Evolutionary conservation across 2,113 vertebrate species (phyloP).

Genomic region (Ptychochromis oligacanthus): DNA sequence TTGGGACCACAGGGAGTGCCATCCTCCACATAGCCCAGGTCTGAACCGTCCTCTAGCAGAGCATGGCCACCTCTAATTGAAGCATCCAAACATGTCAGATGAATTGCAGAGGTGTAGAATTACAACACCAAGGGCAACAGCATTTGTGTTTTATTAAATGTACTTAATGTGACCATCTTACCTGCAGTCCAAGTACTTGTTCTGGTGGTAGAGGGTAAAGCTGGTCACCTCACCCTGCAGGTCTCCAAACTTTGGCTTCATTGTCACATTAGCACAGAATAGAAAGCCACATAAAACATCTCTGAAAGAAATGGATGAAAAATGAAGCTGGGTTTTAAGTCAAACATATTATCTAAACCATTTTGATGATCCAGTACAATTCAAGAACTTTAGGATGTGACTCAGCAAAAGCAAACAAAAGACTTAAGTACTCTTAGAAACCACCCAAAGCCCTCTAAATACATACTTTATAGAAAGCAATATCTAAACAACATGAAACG

Average conservation of each 20-base stretch:
- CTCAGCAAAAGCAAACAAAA: too few relatives aligned
- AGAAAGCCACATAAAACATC: constrained; percentile 95
- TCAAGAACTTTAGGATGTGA: too few relatives aligned
- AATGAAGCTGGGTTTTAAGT: background rate
- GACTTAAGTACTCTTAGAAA: too few relatives aligned
- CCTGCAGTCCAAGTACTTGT: constrained; percentile 95
- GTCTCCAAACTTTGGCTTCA: constrained; percentile 86
- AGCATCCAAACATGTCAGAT: background rate
- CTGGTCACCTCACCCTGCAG: constrained; percentile 91
- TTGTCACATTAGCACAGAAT: constrained; percentile 90
- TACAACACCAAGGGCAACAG: background rate
- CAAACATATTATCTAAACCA: too few relatives aligned
- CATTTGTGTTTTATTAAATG: background rate
- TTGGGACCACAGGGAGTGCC: constrained; percentile 93
- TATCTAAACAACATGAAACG: too few relatives aligned
- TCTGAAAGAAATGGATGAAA: constrained; percentile 67
- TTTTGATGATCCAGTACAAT: too few relatives aligned
- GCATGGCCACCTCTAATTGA: constrained; percentile 88
- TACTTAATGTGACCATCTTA: constrained; percentile 46
- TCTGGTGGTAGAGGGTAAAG: constrained; percentile 93
- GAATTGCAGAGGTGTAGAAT: background rate
- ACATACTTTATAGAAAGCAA: too few relatives aligned
- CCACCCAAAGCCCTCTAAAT: too few relatives aligned
- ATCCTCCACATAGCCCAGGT: constrained; percentile 93
- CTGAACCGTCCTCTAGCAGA: constrained; percentile 90